Conservation (phyloP, 1,140 invertebrate genomes). For the Drosophila repleta region DNA sequence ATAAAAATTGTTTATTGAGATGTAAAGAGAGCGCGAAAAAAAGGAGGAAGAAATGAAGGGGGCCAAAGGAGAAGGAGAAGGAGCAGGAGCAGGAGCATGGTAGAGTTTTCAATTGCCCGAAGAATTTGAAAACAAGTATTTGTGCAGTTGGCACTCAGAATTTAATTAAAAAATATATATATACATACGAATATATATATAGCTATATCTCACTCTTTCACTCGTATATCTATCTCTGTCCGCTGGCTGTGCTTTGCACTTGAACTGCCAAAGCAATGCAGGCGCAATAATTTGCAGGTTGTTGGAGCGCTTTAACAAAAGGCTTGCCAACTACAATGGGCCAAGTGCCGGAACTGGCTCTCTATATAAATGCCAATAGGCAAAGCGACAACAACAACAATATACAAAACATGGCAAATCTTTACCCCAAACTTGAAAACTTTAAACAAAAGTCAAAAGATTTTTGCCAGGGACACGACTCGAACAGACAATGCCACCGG, state of each 20-base stretch:
- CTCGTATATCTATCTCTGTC: background rate
- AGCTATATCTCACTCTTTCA: background rate
- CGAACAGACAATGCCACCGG: constrained; percentile 17
- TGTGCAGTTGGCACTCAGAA: constrained; percentile 36
- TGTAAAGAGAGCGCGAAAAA: constrained; percentile 23
- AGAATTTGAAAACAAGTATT: constrained; percentile 32
- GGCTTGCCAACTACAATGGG: constrained; percentile 32
- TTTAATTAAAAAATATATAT: constrained; percentile 45
- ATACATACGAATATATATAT: constrained; percentile 1
- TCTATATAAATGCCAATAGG: constrained; percentile 48
- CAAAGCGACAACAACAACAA: constrained; percentile 13
- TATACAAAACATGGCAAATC: constrained; percentile 9
- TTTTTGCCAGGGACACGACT: constrained; percentile 26
- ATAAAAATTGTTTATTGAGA: constrained; percentile 56
- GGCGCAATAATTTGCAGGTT: constrained; percentile 51
- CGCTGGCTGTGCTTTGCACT: constrained; percentile 30
- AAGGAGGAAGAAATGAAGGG: background rate
- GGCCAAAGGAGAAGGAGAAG: background rate
- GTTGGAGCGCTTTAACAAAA: constrained; percentile 37
- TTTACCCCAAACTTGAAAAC: constrained; percentile 2
- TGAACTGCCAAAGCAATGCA: constrained; percentile 52
- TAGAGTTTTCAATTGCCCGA: constrained; percentile 9
- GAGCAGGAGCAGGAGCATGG: background rate
- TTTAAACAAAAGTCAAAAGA: constrained; percentile 45
- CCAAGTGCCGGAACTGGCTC: constrained; percentile 13